phyloP scores from a whole-genome alignment of 2,888 invertebrate species.

The Dryocosmus kuriphilus region DNA sequence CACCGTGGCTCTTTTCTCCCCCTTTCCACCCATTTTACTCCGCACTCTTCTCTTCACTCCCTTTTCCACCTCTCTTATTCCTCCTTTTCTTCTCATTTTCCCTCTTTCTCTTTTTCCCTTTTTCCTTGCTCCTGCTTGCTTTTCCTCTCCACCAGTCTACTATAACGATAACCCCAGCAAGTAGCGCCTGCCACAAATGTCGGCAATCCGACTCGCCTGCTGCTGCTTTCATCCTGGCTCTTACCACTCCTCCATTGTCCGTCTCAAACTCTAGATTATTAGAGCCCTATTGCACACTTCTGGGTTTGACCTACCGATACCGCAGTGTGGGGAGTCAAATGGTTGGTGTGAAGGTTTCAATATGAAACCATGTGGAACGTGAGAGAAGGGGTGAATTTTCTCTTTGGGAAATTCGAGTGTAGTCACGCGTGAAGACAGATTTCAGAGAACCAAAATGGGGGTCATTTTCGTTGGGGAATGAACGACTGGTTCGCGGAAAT shows the following conservation, averaged over 20 bases:
- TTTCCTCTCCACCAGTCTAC: constrained; percentile 59
- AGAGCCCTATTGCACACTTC: constrained; percentile 48
- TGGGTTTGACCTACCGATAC: constrained; percentile 30
- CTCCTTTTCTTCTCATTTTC: constrained; percentile 42
- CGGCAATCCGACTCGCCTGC: constrained; percentile 62
- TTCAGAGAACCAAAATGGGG: neutral
- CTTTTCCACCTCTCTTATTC: constrained; percentile 41
- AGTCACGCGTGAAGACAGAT: neutral
- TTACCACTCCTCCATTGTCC: constrained; percentile 52
- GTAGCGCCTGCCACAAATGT: constrained; percentile 53
- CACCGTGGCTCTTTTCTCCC: constrained; percentile 62
- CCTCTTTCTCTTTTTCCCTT: constrained; percentile 49
- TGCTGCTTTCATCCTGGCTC: constrained; percentile 60
- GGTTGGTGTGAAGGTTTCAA: neutral
- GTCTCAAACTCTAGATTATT: constrained; percentile 53
- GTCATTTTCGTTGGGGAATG: neutral
- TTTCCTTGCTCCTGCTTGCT: constrained; percentile 49
- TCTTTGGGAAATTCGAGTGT: neutral
- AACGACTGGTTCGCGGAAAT: neutral
- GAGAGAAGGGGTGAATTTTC: constrained; percentile 25
- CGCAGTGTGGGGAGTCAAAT: constrained; percentile 10
- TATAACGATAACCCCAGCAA: constrained; percentile 63
- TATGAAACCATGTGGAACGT: neutral
- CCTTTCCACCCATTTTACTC: constrained; percentile 44
- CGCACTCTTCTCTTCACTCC: constrained; percentile 58